These are phyloP conservation scores for Okapia johnstoni DNA, from an alignment of 2,113 vertebrate species.

Conservation along the genomic window DNA sequence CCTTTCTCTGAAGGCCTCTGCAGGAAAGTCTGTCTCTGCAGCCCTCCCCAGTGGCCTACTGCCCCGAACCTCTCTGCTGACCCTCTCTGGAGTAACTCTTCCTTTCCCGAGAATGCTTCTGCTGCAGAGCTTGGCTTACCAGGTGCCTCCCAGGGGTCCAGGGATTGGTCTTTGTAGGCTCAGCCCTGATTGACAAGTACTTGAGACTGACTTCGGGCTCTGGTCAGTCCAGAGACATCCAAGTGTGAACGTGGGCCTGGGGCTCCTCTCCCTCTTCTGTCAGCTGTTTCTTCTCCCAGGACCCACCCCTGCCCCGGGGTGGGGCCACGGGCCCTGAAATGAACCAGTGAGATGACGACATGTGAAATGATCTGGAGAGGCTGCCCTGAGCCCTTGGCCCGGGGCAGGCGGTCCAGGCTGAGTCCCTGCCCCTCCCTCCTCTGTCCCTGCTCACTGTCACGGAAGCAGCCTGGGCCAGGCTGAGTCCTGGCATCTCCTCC, in stretches of 20 bases:
- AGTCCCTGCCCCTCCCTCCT: not conserved
- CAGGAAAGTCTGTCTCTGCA: not conserved
- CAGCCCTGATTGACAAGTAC: not conserved
- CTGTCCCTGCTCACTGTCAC: not conserved
- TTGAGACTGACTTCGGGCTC: not conserved
- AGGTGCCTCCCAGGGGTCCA: not conserved
- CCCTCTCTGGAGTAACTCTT: not conserved
- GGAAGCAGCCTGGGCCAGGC: not conserved
- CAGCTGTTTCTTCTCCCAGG: not conserved
- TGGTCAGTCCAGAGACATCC: not conserved
- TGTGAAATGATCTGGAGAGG: not conserved
- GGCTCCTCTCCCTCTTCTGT: not conserved
- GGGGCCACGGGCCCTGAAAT: rapidly evolving
- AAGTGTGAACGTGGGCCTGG: too few relatives aligned
- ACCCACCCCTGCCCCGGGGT: not conserved
- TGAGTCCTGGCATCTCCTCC: not conserved
- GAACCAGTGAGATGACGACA: not conserved
- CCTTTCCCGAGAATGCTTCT: not conserved
- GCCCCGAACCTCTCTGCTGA: not conserved
- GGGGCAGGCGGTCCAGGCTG: not conserved
- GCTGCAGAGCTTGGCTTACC: not conserved
- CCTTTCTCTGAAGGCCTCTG: not conserved
- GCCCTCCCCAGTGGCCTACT: not conserved
- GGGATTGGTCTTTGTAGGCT: not conserved
- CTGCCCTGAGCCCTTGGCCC: not conserved